A percentile compares a stretch with the other conserved stretches of the same genome.
These are phyloP conservation scores for Cuniculus paca DNA, from an alignment of 2,797 vertebrate genomes.

Conservation along the genomic window DNA sequence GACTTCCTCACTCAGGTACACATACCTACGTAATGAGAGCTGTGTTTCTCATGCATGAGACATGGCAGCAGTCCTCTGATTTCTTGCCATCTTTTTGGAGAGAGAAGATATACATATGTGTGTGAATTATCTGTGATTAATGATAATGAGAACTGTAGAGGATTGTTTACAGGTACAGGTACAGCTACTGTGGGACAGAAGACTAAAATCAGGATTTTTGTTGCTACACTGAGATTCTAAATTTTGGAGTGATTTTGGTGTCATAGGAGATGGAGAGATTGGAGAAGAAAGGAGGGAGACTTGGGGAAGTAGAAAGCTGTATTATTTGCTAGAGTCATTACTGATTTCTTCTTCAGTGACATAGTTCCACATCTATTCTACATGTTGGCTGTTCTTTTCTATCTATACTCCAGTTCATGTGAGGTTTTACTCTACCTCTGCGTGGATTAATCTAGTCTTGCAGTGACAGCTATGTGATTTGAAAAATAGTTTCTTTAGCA, in stretches of 20 bases:
- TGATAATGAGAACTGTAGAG: neutral
- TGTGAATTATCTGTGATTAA: neutral
- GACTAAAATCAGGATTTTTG: neutral
- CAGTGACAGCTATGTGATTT: neutral
- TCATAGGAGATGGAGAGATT: neutral
- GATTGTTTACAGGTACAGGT: neutral
- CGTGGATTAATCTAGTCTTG: constrained; percentile 24
- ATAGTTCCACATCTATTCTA: neutral
- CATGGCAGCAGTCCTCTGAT: neutral
- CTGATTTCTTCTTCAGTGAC: neutral
- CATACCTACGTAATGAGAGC: neutral
- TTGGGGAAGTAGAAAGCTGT: neutral
- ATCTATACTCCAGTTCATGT: neutral
- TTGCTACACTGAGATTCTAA: neutral
- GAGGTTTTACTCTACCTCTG: constrained; percentile 11
- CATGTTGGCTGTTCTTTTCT: neutral
- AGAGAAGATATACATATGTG: neutral
- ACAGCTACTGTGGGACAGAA: neutral
- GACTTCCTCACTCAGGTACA: neutral
- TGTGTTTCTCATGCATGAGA: neutral
- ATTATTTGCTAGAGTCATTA: neutral
- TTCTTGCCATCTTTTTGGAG: neutral
- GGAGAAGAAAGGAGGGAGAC: neutral
- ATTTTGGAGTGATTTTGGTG: neutral
- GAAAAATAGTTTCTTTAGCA: constrained; percentile 1